These are phyloP conservation scores for Thaleichthys pacificus DNA, from an alignment of 2,797 vertebrate genomes.

Conservation along the genomic window DNA sequence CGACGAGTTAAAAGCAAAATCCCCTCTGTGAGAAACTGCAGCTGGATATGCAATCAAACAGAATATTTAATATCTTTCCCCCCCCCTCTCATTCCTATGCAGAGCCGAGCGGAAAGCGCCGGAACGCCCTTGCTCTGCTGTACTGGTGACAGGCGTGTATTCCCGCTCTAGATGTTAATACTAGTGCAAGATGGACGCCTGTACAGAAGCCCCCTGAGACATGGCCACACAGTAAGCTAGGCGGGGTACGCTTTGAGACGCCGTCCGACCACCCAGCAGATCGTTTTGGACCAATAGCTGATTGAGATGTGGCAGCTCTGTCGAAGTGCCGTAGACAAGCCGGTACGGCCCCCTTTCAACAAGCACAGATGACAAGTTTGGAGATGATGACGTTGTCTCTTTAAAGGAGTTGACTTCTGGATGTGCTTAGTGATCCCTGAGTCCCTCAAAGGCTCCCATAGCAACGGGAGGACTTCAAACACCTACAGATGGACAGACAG, in stretches of 20 bases:
- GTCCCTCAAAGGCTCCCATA: slow-evolving; percentile 62
- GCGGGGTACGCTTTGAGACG: too few species aligned
- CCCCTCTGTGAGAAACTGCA: slow-evolving; percentile 68
- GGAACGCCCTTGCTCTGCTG: slow-evolving; percentile 46
- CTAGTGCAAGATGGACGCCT: slow-evolving; percentile 25
- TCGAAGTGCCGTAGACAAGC: too few species aligned
- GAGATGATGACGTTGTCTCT: slow-evolving; percentile 57
- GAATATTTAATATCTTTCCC: slow-evolving; percentile 74
- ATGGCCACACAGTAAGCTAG: neutral
- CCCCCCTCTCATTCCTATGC: slow-evolving; percentile 63
- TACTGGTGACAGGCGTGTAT: slow-evolving; percentile 60
- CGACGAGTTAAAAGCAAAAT: slow-evolving; percentile 70
- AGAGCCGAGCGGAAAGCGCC: slow-evolving; percentile 50
- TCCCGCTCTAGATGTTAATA: slow-evolving; percentile 34
- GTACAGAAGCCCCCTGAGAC: slow-evolving; percentile 21
- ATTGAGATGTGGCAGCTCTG: slow-evolving; percentile 20
- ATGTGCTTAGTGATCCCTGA: slow-evolving; percentile 64
- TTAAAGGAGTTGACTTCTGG: slow-evolving; percentile 55
- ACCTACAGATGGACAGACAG: slow-evolving; percentile 59
- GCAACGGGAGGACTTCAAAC: slow-evolving; percentile 73
- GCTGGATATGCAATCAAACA: slow-evolving; percentile 74
- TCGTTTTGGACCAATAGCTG: slow-evolving; percentile 25
- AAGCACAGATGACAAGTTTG: slow-evolving; percentile 53
- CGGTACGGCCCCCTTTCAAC: too few species aligned
- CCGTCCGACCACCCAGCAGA: too few species aligned